Conservation (phyloP, 2,888 invertebrate genomes). For the Apotomis capreana region DNA sequence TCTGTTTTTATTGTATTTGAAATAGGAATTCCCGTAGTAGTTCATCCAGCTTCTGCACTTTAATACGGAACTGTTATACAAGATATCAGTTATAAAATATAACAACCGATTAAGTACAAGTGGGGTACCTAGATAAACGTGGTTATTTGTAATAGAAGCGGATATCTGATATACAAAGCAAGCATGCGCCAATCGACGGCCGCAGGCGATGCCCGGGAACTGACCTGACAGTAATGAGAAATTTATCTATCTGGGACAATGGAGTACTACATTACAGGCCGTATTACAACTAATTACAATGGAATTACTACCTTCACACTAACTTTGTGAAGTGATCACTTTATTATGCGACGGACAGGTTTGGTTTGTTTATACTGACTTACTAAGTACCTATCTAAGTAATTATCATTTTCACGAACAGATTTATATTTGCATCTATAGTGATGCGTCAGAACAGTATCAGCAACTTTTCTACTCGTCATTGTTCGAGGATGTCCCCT, state of each 20-base stretch:
- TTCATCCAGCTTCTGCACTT: neutral
- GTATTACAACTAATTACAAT: constrained; percentile 33
- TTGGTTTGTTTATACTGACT: neutral
- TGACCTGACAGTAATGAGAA: constrained; percentile 57
- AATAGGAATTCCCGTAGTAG: no score
- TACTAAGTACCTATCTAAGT: no score
- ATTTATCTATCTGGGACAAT: constrained; percentile 61
- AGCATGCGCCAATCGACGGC: constrained; percentile 48
- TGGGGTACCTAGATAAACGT: constrained; percentile 31
- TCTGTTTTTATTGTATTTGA: no score
- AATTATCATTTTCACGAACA: no score
- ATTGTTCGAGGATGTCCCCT: no score
- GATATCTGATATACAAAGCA: constrained; percentile 48
- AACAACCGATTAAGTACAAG: constrained; percentile 31
- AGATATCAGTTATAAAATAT: constrained; percentile 12
- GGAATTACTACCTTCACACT: constrained; percentile 37
- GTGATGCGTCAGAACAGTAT: no score
- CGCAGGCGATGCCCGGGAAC: constrained; percentile 46
- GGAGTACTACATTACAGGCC: constrained; percentile 48
- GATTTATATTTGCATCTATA: no score
- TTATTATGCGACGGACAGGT: neutral
- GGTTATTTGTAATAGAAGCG: constrained; percentile 35
- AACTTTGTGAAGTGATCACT: constrained; percentile 19
- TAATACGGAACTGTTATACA: neutral
- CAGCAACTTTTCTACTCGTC: no score